A percentile compares a stretch with the other conserved stretches of the same genome.
phyloP scores from a whole-genome alignment of 1,140 invertebrate genomes.

The Diachasmimorpha longicaudata region DNA sequence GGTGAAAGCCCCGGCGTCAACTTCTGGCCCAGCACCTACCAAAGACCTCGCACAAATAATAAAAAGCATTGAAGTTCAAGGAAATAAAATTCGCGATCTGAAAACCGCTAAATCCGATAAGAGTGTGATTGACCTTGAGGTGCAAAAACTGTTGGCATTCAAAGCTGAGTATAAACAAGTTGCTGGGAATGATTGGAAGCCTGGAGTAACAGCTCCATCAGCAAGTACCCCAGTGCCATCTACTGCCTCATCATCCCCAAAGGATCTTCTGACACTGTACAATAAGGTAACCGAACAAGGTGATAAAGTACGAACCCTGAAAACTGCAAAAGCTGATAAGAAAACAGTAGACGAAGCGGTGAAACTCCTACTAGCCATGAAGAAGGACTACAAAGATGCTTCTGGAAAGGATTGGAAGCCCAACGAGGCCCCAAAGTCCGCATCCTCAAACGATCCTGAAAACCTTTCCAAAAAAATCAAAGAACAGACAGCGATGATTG shows the following conservation, averaged over 20 bases:
- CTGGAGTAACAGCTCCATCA: slow-evolving; percentile 38
- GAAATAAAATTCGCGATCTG: slow-evolving; percentile 73
- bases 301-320: slow-evolving; percentile 73
- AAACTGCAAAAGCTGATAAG: slow-evolving; percentile 70
- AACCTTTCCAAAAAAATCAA: slow-evolving; percentile 29
- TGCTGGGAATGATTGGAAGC: slow-evolving; percentile 72
- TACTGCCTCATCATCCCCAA: too few relatives aligned
- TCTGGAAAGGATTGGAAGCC: background rate
- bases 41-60: background rate
- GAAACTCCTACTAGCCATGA: background rate
- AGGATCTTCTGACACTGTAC: too few relatives aligned
- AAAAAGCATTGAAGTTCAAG: slow-evolving; percentile 59
- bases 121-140: slow-evolving; percentile 65
- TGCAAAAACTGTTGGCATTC: slow-evolving; percentile 70
- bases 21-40: background rate
- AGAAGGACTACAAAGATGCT: slow-evolving; percentile 37
- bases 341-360: slow-evolving; percentile 56
- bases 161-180: slow-evolving; percentile 73
- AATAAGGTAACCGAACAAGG: slow-evolving; percentile 65
- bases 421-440: background rate
- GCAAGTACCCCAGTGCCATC: background rate
- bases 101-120: slow-evolving; percentile 74
- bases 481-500: slow-evolving; percentile 39
- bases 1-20: background rate
- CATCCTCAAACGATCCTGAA: background rate